Evolutionary conservation across 1,140 invertebrate species (phyloP).

Genomic region (Heliconius himera): DNA sequence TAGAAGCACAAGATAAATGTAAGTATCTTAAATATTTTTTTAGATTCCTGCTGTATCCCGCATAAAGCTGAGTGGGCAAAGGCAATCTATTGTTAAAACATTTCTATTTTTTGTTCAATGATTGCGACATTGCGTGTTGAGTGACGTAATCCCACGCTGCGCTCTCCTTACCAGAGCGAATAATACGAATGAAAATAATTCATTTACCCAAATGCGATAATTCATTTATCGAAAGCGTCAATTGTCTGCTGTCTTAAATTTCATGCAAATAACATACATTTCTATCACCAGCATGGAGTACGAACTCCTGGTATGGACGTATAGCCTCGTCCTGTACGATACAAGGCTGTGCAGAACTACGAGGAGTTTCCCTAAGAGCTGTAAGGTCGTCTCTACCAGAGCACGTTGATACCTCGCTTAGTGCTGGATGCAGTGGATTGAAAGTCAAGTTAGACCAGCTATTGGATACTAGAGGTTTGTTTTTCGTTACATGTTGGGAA

Average conservation of each 20-base stretch:
- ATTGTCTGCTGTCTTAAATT: no score
- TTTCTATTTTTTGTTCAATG: no score
- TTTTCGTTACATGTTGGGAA: background rate
- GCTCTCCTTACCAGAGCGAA: no score
- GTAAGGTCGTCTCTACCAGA: slow-evolving; percentile 46
- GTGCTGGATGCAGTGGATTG: slow-evolving; percentile 83
- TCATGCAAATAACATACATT: background rate
- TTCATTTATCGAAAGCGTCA: no score
- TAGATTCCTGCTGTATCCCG: no score
- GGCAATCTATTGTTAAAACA: no score
- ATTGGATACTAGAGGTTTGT: slow-evolving; percentile 81
- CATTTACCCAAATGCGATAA: no score
- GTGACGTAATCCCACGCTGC: no score
- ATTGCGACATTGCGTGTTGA: no score
- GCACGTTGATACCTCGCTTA: slow-evolving; percentile 65
- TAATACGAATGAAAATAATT: no score
- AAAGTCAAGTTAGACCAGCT: slow-evolving; percentile 84
- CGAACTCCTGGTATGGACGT: slow-evolving; percentile 50
- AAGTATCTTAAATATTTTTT: slow-evolving; percentile 14
- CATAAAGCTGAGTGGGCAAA: no score
- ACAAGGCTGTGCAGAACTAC: slow-evolving; percentile 85
- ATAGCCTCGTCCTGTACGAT: slow-evolving; percentile 81
- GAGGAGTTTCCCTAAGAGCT: slow-evolving; percentile 76
- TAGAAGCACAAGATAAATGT: slow-evolving; percentile 11
- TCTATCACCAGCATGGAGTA: slow-evolving; percentile 29